Conservation (phyloP, 2,113 vertebrate genomes). For the Elgaria multicarinata region DNA sequence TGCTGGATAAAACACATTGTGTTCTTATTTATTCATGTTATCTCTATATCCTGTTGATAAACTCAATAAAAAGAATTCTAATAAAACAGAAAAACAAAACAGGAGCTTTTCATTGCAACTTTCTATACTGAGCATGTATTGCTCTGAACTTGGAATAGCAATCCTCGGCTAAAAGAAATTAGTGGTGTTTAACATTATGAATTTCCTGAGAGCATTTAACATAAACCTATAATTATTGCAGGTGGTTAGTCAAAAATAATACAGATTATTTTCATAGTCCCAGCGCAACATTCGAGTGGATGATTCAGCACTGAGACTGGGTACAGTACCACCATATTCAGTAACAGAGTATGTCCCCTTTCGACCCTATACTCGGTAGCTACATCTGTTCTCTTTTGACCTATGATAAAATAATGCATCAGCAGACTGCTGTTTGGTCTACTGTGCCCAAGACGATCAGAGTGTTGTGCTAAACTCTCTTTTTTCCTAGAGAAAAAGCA, state of each 20-base stretch:
- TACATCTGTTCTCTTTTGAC: slow-evolving; percentile 61
- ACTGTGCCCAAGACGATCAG: slow-evolving; percentile 25
- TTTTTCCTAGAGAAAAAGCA: slow-evolving; percentile 1
- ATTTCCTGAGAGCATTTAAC: slow-evolving; percentile 51
- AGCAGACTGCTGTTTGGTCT: slow-evolving; percentile 24
- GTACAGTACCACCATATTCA: not conserved
- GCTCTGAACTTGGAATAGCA: slow-evolving; percentile 27
- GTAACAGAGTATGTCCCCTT: slow-evolving; percentile 24
- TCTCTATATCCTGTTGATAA: not conserved
- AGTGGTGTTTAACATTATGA: not conserved
- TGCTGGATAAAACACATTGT: not conserved
- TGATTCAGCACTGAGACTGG: slow-evolving; percentile 16
- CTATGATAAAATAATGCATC: slow-evolving; percentile 43
- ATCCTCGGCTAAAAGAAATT: slow-evolving; percentile 36
- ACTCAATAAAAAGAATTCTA: not conserved
- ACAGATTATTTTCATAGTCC: slow-evolving; percentile 46
- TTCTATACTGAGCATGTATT: not conserved
- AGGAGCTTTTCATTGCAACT: not conserved
- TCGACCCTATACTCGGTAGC: not conserved
- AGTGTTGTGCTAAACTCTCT: slow-evolving; percentile 38
- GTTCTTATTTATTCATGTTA: not conserved
- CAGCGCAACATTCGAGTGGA: slow-evolving; percentile 28
- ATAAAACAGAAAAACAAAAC: not conserved
- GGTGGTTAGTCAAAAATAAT: slow-evolving; percentile 49
- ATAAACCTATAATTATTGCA: slow-evolving; percentile 48